Evolutionary conservation across 2,113 vertebrate genomes (phyloP), one percentile per base, ranked within the genome.

Genomic region (Ia io): DNA sequence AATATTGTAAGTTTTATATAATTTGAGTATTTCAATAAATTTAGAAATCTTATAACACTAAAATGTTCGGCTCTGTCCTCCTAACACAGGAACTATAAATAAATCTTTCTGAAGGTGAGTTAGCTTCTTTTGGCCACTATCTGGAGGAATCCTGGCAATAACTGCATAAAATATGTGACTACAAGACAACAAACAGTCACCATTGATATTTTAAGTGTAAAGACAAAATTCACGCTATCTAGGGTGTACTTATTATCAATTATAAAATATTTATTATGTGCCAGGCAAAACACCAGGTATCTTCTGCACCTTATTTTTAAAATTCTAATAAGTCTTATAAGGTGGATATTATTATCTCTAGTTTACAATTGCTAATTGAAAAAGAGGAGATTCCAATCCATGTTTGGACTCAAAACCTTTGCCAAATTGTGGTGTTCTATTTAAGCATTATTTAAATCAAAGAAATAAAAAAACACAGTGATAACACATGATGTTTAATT

Each of bases 21-120:
- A 88, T 95, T 65, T 86, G 32, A 86, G 37, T 76, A 35, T 85
- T 88, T 28, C 44, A 91, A 63, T 82, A 91, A 56, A n/a, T 93
- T 88, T 88, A 70, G n/a, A 7, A 83, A 86, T 37, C 11, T 73
- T 90, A 47, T 37, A 9, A 11, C 35, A 82, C 2, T 89, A 37
- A 77, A 65, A 86, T 51, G 4, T 82, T 94, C 28, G 86, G 4
- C 51, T 83, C 22, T 65, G 11, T 82, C 7, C 5, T 87, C 18
- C 14, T 56, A 91, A 76, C 6, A 80, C 8, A 71, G 17, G 14
- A 63, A 86, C 83, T 69, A 63, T 76, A 85, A 89, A 93, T 82
- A 53, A 65, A 69, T 10, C 28, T 63, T 61, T 59, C 49, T 82
- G 32, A 67, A 90, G 32, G 16, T 77, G 28, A 93, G 25, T 92